Percentiles rank a stretch among this genome's conserved stretches.
phyloP scores from a whole-genome alignment of 2,797 vertebrate genomes.

The Etheostoma perlongum region DNA sequence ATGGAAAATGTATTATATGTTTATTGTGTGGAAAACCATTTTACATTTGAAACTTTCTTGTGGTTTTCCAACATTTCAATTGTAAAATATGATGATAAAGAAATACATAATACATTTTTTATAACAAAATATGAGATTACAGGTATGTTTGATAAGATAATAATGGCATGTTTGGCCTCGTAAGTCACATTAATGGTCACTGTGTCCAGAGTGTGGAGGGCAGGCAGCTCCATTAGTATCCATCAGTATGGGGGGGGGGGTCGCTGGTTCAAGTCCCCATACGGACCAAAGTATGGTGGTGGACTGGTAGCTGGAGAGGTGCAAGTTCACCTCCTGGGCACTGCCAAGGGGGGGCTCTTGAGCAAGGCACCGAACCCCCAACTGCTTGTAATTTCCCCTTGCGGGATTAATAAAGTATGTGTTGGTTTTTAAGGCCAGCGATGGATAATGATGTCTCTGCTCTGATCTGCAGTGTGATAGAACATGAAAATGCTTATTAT shows the following conservation, averaged over 20 bases:
- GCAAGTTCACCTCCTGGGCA: no score
- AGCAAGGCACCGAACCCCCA: no score
- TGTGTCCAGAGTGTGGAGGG: not conserved
- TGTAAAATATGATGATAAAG: not conserved
- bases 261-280: no score
- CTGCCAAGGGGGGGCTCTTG: no score
- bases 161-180: not conserved
- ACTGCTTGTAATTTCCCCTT: no score
- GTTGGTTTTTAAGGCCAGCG: slow-evolving; percentile 44
- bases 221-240: not conserved
- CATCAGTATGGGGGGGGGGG: no score
- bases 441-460: slow-evolving; percentile 6
- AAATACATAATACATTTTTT: not conserved
- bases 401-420: not conserved
- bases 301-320: no score
- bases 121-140: not conserved
- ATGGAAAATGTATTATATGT: not conserved
- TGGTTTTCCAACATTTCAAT: not conserved
- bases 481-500: slow-evolving; percentile 69
- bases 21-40: not conserved
- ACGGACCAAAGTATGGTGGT: no score
- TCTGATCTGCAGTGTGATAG: slow-evolving; percentile 59
- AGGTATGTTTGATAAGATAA: not conserved
- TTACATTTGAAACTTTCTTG: not conserved
- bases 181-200: not conserved